Evolutionary conservation across 2,888 invertebrate genomes (phyloP).

Genomic region (Zelleria hepariella): DNA sequence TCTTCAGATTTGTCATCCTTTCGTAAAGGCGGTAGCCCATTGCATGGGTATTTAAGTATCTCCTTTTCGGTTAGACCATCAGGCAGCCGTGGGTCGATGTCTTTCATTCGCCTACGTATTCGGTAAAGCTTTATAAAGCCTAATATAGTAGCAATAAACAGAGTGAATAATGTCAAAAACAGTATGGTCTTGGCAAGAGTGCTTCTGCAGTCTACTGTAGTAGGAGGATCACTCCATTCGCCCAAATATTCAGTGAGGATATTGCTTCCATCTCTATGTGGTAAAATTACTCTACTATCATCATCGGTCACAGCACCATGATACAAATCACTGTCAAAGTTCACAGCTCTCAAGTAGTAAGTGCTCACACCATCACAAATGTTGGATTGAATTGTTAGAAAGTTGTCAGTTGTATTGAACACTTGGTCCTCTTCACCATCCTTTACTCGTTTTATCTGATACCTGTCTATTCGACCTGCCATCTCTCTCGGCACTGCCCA

Average conservation of each 20-base stretch:
- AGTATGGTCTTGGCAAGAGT: conserved; percentile 27
- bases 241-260: conserved; percentile 31
- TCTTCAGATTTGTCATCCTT: conserved; percentile 66
- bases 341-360: conserved; percentile 56
- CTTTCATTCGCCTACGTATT: conserved; percentile 75
- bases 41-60: conserved; percentile 49
- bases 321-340: conserved; percentile 42
- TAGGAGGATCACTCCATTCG: conserved; percentile 43
- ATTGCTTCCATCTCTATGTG: conserved; percentile 19
- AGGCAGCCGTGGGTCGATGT: conserved; percentile 78
- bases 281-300: conserved; percentile 26
- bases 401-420: conserved; percentile 34
- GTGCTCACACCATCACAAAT: conserved; percentile 29
- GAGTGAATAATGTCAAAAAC: neutral
- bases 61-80: conserved; percentile 70
- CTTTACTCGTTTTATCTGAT: conserved; percentile 23
- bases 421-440: conserved; percentile 35
- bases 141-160: conserved; percentile 24
- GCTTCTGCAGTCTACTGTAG: conserved; percentile 36
- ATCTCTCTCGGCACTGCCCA: conserved; percentile 41
- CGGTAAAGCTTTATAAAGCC: conserved; percentile 68
- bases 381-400: neutral
- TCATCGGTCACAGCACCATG: conserved; percentile 39
- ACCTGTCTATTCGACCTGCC: neutral
- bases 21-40: conserved; percentile 47